Percentiles rank a stretch among this genome's conserved stretches.
phyloP scores from a whole-genome alignment of 2,888 invertebrate genomes.

The Drosophila sordidula region DNA sequence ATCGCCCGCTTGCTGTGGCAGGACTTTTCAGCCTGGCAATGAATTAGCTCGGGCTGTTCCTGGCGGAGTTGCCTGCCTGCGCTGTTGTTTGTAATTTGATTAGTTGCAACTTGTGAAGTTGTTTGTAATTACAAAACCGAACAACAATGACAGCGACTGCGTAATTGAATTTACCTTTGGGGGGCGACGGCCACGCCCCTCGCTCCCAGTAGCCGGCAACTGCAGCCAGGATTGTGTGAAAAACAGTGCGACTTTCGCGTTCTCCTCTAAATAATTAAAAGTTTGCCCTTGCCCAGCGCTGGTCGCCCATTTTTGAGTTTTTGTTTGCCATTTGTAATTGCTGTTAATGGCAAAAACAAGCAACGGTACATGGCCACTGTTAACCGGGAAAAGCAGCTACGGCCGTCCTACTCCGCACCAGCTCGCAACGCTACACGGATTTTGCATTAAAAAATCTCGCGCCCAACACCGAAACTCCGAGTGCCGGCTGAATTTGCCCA shows the following conservation, averaged over 20 bases:
- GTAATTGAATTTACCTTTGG: conserved; percentile 54
- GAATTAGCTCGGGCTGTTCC: conserved; percentile 10
- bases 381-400: conserved; percentile 29
- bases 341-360: conserved; percentile 71
- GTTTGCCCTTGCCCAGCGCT: conserved; percentile 54
- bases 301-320: conserved; percentile 34
- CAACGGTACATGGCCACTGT: conserved; percentile 25
- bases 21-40: conserved; percentile 28
- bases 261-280: conserved; percentile 73
- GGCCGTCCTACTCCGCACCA: neutral
- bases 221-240: conserved; percentile 40
- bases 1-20: conserved; percentile 31
- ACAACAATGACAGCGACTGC: conserved; percentile 23
- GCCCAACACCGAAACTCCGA: conserved; percentile 18
- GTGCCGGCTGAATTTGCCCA: conserved; percentile 7
- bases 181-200: conserved; percentile 11
- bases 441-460: conserved; percentile 70
- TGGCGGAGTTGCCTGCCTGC: neutral
- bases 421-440: conserved; percentile 55
- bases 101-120: conserved; percentile 43
- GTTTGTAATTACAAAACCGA: conserved; percentile 48
- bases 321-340: conserved; percentile 73
- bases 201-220: conserved; percentile 25
- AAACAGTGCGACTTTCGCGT: conserved; percentile 52
- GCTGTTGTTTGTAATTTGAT: conserved; percentile 49